These are phyloP conservation scores for Mustelus asterias DNA, from an alignment of 2,113 vertebrate genomes.

Conservation along the genomic window DNA sequence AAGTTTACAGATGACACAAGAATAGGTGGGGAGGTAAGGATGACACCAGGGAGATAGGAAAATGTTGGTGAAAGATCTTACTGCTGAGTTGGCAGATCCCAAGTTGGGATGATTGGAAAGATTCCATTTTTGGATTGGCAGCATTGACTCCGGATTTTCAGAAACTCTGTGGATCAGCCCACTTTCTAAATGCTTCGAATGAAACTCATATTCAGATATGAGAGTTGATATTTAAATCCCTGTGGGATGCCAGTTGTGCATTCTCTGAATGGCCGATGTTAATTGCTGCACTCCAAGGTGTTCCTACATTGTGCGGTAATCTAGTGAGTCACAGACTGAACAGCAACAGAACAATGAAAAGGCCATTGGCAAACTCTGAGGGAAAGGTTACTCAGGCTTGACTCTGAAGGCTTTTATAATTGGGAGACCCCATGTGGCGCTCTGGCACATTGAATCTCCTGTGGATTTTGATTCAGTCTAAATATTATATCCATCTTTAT, in stretches of 20 bases:
- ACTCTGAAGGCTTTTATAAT: not conserved
- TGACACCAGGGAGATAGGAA: no score
- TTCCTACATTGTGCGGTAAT: not conserved
- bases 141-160: not conserved
- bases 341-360: not conserved
- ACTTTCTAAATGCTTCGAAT: not conserved
- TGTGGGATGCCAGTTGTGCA: not conserved
- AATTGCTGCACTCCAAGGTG: not conserved
- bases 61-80: not conserved
- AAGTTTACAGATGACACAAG: no score
- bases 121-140: not conserved
- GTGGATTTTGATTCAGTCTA: conserved; percentile 17
- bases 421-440: not conserved
- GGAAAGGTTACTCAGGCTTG: not conserved
- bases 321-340: not conserved
- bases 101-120: not conserved
- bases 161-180: not conserved
- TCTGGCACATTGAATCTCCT: not conserved
- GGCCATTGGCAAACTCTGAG: not conserved
- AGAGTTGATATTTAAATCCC: not conserved
- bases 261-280: not conserved
- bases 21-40: no score
- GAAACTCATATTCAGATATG: not conserved
- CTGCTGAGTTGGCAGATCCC: not conserved
- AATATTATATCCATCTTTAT: conserved; percentile 11